phyloP scores from a whole-genome alignment of 23 tunicate species.

The Halocynthia roretzi region DNA sequence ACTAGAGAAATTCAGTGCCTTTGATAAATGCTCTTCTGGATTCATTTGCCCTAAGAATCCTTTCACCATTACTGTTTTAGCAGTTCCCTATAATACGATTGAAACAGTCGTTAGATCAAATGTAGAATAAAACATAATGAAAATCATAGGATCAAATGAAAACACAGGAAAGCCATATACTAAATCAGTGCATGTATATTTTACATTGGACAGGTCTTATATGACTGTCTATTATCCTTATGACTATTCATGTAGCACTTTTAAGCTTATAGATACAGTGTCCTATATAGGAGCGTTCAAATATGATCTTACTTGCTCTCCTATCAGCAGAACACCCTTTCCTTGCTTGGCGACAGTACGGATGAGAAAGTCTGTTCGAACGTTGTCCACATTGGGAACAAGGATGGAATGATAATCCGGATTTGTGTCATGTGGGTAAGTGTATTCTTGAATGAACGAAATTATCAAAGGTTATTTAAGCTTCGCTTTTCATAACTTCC shows the following conservation, averaged over 20 bases:
- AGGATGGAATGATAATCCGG: constrained; percentile 89
- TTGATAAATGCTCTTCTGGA: constrained; percentile 86
- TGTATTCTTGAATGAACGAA: constrained; percentile 41
- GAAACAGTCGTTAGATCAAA: not conserved
- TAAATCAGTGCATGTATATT: not conserved
- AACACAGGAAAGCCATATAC: not conserved
- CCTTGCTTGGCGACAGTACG: constrained; percentile 90
- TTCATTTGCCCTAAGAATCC: constrained; percentile 71
- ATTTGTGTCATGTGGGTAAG: constrained; percentile 73
- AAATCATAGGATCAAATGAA: not conserved
- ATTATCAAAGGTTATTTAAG: not conserved
- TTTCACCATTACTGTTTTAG: constrained; percentile 90
- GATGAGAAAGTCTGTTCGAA: constrained; percentile 75
- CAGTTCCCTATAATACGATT: constrained; percentile 57
- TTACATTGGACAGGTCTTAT: not conserved
- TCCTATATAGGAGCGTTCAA: too few relatives aligned
- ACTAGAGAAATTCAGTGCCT: constrained; percentile 88
- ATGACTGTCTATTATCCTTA: too few relatives aligned
- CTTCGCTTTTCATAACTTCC: too few relatives aligned
- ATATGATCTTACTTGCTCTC: constrained; percentile 72
- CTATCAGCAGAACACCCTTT: constrained; percentile 84
- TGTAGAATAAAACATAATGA: not conserved
- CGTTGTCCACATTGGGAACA: constrained; percentile 93
- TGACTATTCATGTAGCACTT: too few relatives aligned
- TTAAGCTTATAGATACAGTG: too few relatives aligned